Base-by-base conservation (phyloP, 2,113 vertebrate genomes). In the Chionis minor region DNA sequence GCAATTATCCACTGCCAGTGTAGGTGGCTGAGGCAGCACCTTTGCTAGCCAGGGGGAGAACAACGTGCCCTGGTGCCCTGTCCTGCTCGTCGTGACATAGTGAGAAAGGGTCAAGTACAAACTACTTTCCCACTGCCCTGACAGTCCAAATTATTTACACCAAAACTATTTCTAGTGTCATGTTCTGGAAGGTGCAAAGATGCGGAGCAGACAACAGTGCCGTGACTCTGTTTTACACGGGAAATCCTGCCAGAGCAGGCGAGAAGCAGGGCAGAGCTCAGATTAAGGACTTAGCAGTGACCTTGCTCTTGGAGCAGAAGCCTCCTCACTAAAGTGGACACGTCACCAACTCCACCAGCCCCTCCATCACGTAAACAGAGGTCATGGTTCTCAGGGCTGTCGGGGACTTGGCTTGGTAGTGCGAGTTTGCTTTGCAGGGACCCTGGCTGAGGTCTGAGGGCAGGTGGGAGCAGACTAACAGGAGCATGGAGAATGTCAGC, bases 31-130 rank as follows among this genome's bases (percentile, higher is more conserved):
- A 30, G 12, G 86, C 63, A 90, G 62, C 28, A 30, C 5, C 72
- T 52, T 12, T 66, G n/a, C n/a, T 55, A 10, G 16, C 33, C 11
- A 24, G 18, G 42, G 45, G 56, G 13, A 38, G 42, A 23, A 33
- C 55, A 49, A 22, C 0, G 6, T 26, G 70, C 42, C 26, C 74
- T 45, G 40, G 33, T 6, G 49, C 59, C 15, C 47, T 3, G 2
- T 42, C 47, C 51, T 45, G 32, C 28, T 61, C 75, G 4, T 4
- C 1, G 0, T 5, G 7, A 19, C 5, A 12, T 1, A 24, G 20
- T 5, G 6, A 30, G 19, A 75, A 19, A 58, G 26, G 78, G 10
- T 10, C n/a, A 28, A 45, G 45, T 1, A 21, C 3, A 4, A 80
- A 38, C 4, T 0, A 12, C 33, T 14, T 26, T 30, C 40, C 21